Base-by-base conservation (phyloP, 2,113 vertebrate genomes). In the Silurus meridionalis region DNA sequence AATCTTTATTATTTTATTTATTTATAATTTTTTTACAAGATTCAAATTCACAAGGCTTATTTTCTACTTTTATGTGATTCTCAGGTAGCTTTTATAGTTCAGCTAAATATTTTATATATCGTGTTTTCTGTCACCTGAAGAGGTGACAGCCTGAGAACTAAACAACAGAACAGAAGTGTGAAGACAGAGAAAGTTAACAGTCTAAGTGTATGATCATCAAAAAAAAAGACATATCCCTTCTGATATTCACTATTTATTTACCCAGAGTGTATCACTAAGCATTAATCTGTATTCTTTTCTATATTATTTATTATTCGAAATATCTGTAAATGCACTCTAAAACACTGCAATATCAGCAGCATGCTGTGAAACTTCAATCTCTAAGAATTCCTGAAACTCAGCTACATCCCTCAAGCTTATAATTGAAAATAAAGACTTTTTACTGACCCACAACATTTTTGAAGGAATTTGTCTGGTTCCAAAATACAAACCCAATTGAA, bases 81-180 rank as follows among this genome's bases (percentile, higher is more conserved):
- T 7, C 69, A 19, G 69, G 15, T 71, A 71, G 15, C 1, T 48
- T 71, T 71, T 71, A 37, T 17, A 15, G 15, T 19, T 15, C 37
- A 71, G 69, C 37, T 72, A 15, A 37, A 72, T 21, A 89, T 94
- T 96, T 88, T 96, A 96, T 23, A 96, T 97, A 77, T 97, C 85
- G 3, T 97, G 95, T 61, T 94, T 94, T 63, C 98, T 93, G 92
- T 85, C 97, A 97, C 80, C 95, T 94, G 71, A 99, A 93, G 77
- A 98, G 92, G 91, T 98, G 95, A 90, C 99, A 92, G 48, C 97
- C 97, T 0, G 88, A 94, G 85, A 37, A 37, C 37, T 94, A 97
- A 14, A 96, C 90, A 17, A 95, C 9, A 53, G 97, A 95, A 90
- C 97, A 99, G 94, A 87, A 77, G 66, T n/a, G 23, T 21, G 4